Percentiles rank a stretch among this genome's conserved stretches.
phyloP scores from a whole-genome alignment of 2,888 invertebrate species.

The Malthinus seriepunctatus region DNA sequence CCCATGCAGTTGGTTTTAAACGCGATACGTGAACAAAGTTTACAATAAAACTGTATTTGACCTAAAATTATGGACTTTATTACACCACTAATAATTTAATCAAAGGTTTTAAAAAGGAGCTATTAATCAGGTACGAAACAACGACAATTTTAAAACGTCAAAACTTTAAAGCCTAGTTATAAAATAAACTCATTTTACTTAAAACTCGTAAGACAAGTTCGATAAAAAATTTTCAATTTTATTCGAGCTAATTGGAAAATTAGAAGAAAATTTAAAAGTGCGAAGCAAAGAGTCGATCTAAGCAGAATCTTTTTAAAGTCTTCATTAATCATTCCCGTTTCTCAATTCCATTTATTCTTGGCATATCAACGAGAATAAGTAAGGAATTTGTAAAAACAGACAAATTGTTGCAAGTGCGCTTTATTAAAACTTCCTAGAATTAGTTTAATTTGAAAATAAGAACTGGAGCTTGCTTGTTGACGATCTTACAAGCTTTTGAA shows the following conservation, averaged over 20 bases:
- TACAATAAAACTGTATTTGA: too few species aligned
- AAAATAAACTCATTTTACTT: background rate
- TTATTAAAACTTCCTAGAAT: constrained; percentile 19
- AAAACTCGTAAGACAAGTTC: background rate
- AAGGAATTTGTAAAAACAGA: constrained; percentile 23
- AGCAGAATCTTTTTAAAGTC: constrained; percentile 42
- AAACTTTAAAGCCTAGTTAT: background rate
- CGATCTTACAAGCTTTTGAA: constrained; percentile 2
- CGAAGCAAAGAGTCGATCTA: constrained; percentile 33
- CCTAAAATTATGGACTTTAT: too few species aligned
- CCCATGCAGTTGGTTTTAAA: too few species aligned
- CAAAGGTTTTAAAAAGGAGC: too few species aligned
- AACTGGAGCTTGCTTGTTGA: constrained; percentile 7
- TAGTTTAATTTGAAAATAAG: constrained; percentile 18
- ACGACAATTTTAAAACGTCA: background rate
- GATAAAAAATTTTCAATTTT: constrained; percentile 9
- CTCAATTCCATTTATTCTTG: constrained; percentile 29
- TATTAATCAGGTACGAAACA: too few species aligned
- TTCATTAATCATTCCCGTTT: constrained; percentile 45
- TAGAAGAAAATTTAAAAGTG: constrained; percentile 40
- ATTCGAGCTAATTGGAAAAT: constrained; percentile 32
- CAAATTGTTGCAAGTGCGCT: constrained; percentile 26
- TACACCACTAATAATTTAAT: too few species aligned
- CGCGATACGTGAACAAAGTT: too few species aligned
- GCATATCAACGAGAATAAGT: constrained; percentile 28